Evolutionary conservation across 1,140 invertebrate species (phyloP).

Genomic region (Tribolium madens): DNA sequence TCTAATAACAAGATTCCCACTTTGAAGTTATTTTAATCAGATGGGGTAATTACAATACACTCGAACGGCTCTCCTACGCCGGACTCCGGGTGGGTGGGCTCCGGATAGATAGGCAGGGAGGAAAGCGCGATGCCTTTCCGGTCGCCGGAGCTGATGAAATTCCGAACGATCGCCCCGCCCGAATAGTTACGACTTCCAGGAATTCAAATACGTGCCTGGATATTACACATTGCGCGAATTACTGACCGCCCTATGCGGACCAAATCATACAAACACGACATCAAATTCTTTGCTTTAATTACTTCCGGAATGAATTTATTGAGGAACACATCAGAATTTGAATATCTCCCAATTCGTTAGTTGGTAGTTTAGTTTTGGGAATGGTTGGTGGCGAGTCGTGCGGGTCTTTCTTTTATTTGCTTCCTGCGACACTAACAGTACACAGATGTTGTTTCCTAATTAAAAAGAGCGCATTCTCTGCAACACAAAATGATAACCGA

Average conservation of each 20-base stretch:
- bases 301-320: neutral
- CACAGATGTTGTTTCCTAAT: constrained; percentile 64
- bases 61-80: constrained; percentile 56
- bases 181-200: constrained; percentile 65
- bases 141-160: constrained; percentile 65
- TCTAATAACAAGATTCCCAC: constrained; percentile 65
- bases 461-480: constrained; percentile 60
- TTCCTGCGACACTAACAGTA: constrained; percentile 59
- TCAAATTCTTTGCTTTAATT: neutral
- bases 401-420: constrained; percentile 55
- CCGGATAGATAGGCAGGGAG: constrained; percentile 46
- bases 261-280: neutral
- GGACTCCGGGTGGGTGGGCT: constrained; percentile 11
- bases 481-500: constrained; percentile 58
- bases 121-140: constrained; percentile 61
- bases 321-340: no score
- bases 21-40: constrained; percentile 65
- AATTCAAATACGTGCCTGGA: constrained; percentile 64
- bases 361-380: neutral
- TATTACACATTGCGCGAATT: constrained; percentile 65
- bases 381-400: neutral
- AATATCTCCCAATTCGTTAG: neutral
- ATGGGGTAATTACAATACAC: constrained; percentile 63
- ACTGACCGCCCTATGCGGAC: constrained; percentile 31
- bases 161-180: constrained; percentile 63